Conservation (phyloP, 2,888 invertebrate genomes). For the Linnaemya tessellans region DNA sequence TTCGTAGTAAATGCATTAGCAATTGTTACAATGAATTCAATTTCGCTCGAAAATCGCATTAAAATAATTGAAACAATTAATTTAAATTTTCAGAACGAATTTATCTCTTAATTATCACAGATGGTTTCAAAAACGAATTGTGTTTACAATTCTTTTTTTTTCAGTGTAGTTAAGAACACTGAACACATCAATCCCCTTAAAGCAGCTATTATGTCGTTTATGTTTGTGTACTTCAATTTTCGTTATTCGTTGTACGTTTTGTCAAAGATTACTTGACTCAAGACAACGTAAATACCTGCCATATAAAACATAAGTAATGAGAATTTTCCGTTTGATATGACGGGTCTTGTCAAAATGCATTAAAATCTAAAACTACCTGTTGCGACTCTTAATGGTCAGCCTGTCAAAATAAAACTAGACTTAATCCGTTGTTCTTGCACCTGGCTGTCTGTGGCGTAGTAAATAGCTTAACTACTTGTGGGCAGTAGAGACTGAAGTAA, state of each 20-base stretch:
- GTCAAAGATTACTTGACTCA: constrained; percentile 44
- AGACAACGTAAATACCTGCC: constrained; percentile 40
- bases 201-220: neutral
- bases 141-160: too few species aligned
- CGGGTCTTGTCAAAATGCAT: constrained; percentile 40
- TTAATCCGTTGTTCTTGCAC: constrained; percentile 45
- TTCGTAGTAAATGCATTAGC: too few species aligned
- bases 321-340: constrained; percentile 35
- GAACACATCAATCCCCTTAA: neutral
- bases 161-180: constrained; percentile 12
- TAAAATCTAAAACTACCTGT: constrained; percentile 35
- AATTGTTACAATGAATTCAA: too few species aligned
- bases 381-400: constrained; percentile 24
- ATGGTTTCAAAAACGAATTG: too few species aligned
- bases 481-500: neutral
- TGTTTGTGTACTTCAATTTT: neutral
- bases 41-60: too few species aligned
- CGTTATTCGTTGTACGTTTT: constrained; percentile 17
- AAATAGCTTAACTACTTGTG: neutral
- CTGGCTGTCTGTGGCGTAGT: neutral
- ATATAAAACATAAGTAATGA: constrained; percentile 35
- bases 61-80: too few species aligned
- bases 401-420: constrained; percentile 9
- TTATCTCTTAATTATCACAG: too few species aligned
- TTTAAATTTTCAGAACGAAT: too few species aligned